A percentile compares a stretch with the other conserved stretches of the same genome.
These are phyloP conservation scores for Symphodus melops DNA, from an alignment of 2,113 vertebrate genomes.

Conservation along the genomic window DNA sequence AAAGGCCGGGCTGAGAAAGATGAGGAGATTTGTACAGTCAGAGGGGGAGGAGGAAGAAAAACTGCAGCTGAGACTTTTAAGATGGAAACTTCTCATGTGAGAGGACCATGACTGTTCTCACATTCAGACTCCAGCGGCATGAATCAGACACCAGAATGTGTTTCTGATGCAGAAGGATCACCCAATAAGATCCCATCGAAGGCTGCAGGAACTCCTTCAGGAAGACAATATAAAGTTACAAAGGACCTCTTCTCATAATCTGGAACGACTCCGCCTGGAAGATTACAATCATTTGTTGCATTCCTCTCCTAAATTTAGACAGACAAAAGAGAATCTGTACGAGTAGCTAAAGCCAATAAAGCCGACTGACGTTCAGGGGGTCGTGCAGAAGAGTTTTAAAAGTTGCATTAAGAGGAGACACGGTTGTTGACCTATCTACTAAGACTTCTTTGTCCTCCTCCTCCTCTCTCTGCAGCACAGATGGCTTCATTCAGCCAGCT, in stretches of 20 bases:
- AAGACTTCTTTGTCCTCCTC: slow-evolving; percentile 51
- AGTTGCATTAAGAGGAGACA: slow-evolving; percentile 31
- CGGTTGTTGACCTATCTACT: slow-evolving; percentile 23
- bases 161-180: slow-evolving; percentile 25
- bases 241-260: slow-evolving; percentile 56
- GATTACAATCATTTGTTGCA: slow-evolving; percentile 65
- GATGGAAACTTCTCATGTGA: slow-evolving; percentile 74
- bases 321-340: slow-evolving; percentile 58
- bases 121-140: slow-evolving; percentile 51
- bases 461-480: slow-evolving; percentile 46
- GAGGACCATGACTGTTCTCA: slow-evolving; percentile 60
- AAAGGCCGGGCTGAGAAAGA: neutral
- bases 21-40: slow-evolving; percentile 40
- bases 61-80: slow-evolving; percentile 41
- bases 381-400: slow-evolving; percentile 37
- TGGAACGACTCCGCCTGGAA: slow-evolving; percentile 51
- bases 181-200: neutral
- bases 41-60: slow-evolving; percentile 5
- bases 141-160: slow-evolving; percentile 53
- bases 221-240: slow-evolving; percentile 50
- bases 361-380: slow-evolving; percentile 9
- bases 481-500: slow-evolving; percentile 63
- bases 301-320: slow-evolving; percentile 70
- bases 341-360: slow-evolving; percentile 30
- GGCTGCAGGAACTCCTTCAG: slow-evolving; percentile 24